A percentile compares a stretch with the other conserved stretches of the same genome.
These are phyloP conservation scores for Argyresthia goedartella DNA, from an alignment of 2,888 invertebrate genomes.

Conservation along the genomic window DNA sequence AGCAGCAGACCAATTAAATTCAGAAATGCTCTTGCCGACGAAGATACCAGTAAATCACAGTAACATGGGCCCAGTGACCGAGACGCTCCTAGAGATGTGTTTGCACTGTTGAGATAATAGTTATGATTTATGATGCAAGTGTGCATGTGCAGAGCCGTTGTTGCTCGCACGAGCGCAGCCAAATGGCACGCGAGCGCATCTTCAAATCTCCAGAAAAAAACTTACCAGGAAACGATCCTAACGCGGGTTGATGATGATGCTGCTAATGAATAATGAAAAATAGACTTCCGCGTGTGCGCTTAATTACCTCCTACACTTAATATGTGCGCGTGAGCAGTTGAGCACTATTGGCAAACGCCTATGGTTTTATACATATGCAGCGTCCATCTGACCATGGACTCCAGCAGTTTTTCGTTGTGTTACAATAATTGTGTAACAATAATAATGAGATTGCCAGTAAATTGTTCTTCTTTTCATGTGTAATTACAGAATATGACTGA, in stretches of 20 bases:
- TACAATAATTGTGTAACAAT: constrained; percentile 18
- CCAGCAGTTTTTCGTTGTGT: constrained; percentile 21
- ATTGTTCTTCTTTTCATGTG: neutral
- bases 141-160: constrained; percentile 19
- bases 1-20: too few relatives aligned
- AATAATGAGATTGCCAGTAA: neutral
- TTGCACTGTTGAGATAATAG: neutral
- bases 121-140: constrained; percentile 36
- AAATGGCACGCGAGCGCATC: constrained; percentile 33
- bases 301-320: constrained; percentile 32
- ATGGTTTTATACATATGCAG: constrained; percentile 11
- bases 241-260: constrained; percentile 25
- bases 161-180: constrained; percentile 43
- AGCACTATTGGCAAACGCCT: constrained; percentile 7
- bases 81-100: neutral
- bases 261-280: constrained; percentile 53
- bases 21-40: too few relatives aligned
- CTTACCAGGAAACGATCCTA: constrained; percentile 45
- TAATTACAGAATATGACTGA: too few relatives aligned
- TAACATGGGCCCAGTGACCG: too few relatives aligned
- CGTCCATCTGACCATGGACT: constrained; percentile 28
- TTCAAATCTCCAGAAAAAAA: constrained; percentile 27
- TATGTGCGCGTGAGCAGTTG: neutral
- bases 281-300: constrained; percentile 48
- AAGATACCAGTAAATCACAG: too few relatives aligned